Evolutionary conservation across 1,140 invertebrate species (phyloP), one percentile per base, ranked within the genome.

Genomic region (Bombus superbus): DNA sequence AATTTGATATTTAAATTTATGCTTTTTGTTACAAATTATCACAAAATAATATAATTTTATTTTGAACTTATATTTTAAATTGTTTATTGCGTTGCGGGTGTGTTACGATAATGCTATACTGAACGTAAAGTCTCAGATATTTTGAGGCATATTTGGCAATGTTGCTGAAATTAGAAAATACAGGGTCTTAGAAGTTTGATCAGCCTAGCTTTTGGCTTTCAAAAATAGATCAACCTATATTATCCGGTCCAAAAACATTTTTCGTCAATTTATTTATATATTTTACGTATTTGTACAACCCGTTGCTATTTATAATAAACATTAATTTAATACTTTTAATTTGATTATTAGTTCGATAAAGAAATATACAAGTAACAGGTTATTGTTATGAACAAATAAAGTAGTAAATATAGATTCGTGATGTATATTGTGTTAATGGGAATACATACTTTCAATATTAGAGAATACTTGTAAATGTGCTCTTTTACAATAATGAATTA

Each of bases 221-320:
- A 92, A 94, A 94, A 95, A 95, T 95, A 95, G 94, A 95, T 86
- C 86, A 92, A 92, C 91, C 78, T 89, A 81, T 93, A 94, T 93
- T 92, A 92, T 87, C 92, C 91, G 89, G 82, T 90, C 88, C 77
- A 91, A 93, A 94, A 93, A 91, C 92, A 93, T 92, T 92, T 91
- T 80, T 68, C 53, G n/a, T 81, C 85, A 88, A 74, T 84, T 64
- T 42, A 76, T 91, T 81, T 81, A 82, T 87, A 87, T 80, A 28
- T 86, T 68, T 76, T 75, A 38, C 66, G 6, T 47, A 28, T 79
- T 83, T 90, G 86, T 86, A 74, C 88, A 79, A 81, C 66, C 72
- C 88, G 11, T 28, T 42, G 4, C 40, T 28, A 69, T 28, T 40
- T 40, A 28, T 69, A 28, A 40, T 40, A 40, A 40, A 11, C 13